These are phyloP conservation scores for Stegastes partitus DNA, from an alignment of 2,113 vertebrate species.

Conservation along the genomic window DNA sequence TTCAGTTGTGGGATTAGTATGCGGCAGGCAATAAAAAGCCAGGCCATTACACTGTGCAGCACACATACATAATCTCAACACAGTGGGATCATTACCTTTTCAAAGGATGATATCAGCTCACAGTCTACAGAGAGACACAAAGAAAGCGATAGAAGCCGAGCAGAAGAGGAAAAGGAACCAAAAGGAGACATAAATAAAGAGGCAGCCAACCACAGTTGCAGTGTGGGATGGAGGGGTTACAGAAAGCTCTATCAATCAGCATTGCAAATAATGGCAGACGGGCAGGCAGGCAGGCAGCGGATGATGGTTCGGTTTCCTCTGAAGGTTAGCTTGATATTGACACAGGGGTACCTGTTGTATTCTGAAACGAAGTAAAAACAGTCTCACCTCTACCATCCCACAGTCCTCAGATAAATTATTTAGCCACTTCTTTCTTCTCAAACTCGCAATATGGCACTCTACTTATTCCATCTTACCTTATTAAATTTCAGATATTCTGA, in stretches of 20 bases:
- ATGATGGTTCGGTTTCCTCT: constrained; percentile 45
- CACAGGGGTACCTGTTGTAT: constrained; percentile 39
- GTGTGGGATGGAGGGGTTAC: constrained; percentile 42
- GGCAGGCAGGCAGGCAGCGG: constrained; percentile 29
- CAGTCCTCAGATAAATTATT: constrained; percentile 41
- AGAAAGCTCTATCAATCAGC: constrained; percentile 69
- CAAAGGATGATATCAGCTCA: constrained; percentile 83
- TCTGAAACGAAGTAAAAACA: constrained; percentile 42
- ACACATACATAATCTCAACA: constrained; percentile 86
- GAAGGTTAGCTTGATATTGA: constrained; percentile 36
- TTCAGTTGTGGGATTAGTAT: constrained; percentile 87
- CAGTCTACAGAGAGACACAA: constrained; percentile 77
- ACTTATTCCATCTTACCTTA: neutral
- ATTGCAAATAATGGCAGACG: constrained; percentile 66
- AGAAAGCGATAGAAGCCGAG: constrained; percentile 60
- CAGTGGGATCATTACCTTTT: constrained; percentile 87
- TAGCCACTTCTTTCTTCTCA: constrained; percentile 24
- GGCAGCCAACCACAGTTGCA: constrained; percentile 50
- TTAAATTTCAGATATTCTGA: constrained; percentile 32
- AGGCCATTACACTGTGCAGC: constrained; percentile 82
- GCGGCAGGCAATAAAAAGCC: constrained; percentile 85
- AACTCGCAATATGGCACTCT: constrained; percentile 8
- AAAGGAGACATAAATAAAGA: constrained; percentile 65
- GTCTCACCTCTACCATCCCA: constrained; percentile 16
- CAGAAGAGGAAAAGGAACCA: constrained; percentile 61